Percentiles rank a stretch among this genome's conserved stretches.
phyloP scores from a whole-genome alignment of 2,113 vertebrate genomes.

The Tiliqua scincoides region DNA sequence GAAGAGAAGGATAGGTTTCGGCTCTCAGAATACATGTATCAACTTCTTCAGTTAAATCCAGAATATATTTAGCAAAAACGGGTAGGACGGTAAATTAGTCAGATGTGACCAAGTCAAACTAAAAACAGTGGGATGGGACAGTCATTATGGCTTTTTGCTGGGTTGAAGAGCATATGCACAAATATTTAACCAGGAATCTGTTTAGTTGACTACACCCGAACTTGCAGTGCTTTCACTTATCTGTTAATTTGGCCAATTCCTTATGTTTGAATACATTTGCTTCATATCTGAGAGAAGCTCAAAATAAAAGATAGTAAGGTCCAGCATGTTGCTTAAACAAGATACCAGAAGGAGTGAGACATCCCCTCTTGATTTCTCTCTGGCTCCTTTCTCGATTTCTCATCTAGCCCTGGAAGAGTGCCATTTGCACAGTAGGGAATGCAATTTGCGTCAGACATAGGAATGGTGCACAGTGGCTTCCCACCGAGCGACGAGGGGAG shows the following conservation, averaged over 20 bases:
- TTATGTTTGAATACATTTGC: background rate
- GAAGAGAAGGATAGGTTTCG: no score
- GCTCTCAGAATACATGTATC: background rate
- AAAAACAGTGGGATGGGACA: background rate
- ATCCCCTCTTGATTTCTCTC: background rate
- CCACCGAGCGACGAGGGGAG: background rate
- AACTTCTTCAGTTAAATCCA: background rate
- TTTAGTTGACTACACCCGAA: background rate
- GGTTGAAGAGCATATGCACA: background rate
- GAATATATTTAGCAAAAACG: background rate
- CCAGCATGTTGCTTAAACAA: background rate
- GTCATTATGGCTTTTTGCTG: background rate
- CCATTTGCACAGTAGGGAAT: background rate
- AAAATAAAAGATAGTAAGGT: background rate
- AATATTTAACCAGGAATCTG: background rate
- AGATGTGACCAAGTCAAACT: background rate
- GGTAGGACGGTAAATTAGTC: no score
- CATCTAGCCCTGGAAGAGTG: constrained; percentile 16
- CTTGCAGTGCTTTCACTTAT: background rate
- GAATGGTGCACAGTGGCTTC: background rate
- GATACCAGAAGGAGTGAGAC: background rate
- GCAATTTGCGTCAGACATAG: background rate
- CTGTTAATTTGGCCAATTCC: background rate
- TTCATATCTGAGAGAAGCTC: background rate
- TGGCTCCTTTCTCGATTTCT: background rate